Evolutionary conservation across 2,888 invertebrate genomes (phyloP).

Genomic region (Brassicogethes aeneus): DNA sequence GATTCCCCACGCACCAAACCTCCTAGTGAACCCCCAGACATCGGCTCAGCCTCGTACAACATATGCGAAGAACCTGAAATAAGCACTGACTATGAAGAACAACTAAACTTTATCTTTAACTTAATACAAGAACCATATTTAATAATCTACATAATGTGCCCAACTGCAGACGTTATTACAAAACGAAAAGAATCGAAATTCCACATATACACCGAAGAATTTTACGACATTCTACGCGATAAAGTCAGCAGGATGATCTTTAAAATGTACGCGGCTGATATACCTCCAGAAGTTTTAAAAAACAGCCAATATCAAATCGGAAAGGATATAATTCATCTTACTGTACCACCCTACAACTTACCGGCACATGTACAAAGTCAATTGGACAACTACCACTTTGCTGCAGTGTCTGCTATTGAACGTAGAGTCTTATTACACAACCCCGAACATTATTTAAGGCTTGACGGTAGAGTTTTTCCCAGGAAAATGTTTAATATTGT

Average conservation of each 20-base stretch:
- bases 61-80: conserved; percentile 23
- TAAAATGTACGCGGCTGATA: conserved; percentile 33
- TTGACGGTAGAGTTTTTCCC: conserved; percentile 47
- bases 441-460: conserved; percentile 47
- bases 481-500: conserved; percentile 45
- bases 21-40: conserved; percentile 11
- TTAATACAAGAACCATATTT: conserved; percentile 34
- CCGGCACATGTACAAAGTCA: conserved; percentile 40
- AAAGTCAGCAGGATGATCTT: conserved; percentile 34
- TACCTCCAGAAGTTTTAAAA: conserved; percentile 34
- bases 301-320: no score
- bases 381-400: conserved; percentile 44
- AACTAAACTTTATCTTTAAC: conserved; percentile 33
- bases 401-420: conserved; percentile 43
- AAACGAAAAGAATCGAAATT: conserved; percentile 33
- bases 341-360: conserved; percentile 44
- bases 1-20: not conserved
- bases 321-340: conserved; percentile 31
- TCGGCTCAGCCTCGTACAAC: conserved; percentile 18
- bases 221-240: conserved; percentile 27
- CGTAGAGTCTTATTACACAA: conserved; percentile 45
- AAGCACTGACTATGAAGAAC: conserved; percentile 28
- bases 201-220: conserved; percentile 28
- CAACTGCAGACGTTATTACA: conserved; percentile 45
- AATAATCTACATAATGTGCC: conserved; percentile 48